Evolutionary conservation across 2,888 invertebrate species (phyloP).

Genomic region (Cerceris rybyensis): DNA sequence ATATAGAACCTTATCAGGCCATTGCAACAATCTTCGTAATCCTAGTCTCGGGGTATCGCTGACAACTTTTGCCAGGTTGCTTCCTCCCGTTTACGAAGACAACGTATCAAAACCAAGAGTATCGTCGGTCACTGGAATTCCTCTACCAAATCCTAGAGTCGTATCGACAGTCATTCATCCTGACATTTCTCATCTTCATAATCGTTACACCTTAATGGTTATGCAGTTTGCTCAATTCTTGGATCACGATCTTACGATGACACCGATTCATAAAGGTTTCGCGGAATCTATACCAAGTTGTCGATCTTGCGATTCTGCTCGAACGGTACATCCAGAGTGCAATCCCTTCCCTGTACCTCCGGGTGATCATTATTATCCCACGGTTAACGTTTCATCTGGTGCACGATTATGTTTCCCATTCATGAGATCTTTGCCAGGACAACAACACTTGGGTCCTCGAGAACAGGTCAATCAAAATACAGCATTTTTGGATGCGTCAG

Average conservation of each 20-base stretch:
- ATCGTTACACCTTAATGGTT: conserved; percentile 93
- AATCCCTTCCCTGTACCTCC: conserved; percentile 95
- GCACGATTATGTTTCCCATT: conserved; percentile 95
- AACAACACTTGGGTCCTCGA: conserved; percentile 92
- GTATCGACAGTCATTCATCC: conserved; percentile 95
- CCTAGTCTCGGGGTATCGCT: conserved; percentile 92
- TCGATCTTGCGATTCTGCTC: conserved; percentile 92
- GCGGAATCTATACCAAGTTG: conserved; percentile 95
- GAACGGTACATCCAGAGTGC: conserved; percentile 96
- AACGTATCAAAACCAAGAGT: conserved; percentile 91
- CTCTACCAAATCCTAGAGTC: conserved; percentile 92
- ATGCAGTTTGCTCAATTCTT: conserved; percentile 98
- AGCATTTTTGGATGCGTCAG: conserved; percentile 93
- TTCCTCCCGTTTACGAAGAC: conserved; percentile 94
- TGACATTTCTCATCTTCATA: conserved; percentile 94
- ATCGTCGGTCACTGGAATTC: conserved; percentile 88
- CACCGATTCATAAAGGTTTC: conserved; percentile 95
- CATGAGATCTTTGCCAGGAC: conserved; percentile 96
- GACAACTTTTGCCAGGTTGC: conserved; percentile 91
- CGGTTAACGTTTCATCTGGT: conserved; percentile 92
- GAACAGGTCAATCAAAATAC: conserved; percentile 95
- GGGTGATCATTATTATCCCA: conserved; percentile 95
- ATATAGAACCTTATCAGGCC: conserved; percentile 90
- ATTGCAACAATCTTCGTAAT: conserved; percentile 93
- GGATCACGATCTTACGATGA: conserved; percentile 97